Evolutionary conservation across 1,140 invertebrate species (phyloP).

Genomic region (Sitodiplosis mosellana): DNA sequence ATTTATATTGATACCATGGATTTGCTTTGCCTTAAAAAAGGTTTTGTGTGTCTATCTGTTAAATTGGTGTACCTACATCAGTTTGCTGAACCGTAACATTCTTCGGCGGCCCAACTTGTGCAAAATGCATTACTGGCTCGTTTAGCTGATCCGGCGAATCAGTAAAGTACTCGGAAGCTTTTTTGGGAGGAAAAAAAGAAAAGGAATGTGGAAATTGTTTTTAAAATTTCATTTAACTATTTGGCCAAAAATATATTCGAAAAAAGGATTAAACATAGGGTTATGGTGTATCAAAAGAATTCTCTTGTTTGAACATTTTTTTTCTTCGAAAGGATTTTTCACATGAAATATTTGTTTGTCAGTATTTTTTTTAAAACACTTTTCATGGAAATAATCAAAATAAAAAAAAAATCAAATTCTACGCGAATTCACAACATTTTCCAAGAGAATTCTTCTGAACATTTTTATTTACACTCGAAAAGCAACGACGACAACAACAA

Average conservation of each 20-base stretch:
- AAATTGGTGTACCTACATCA: slow-evolving; percentile 14
- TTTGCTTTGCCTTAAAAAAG: too few species aligned
- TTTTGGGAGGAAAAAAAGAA: not conserved
- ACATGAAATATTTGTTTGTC: too few species aligned
- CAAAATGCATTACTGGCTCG: not conserved
- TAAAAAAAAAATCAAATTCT: too few species aligned
- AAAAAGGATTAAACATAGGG: not conserved
- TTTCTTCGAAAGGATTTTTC: too few species aligned
- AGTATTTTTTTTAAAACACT: too few species aligned
- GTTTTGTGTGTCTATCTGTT: too few species aligned
- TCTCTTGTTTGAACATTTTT: not conserved
- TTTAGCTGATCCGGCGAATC: not conserved
- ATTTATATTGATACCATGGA: too few species aligned
- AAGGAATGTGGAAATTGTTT: not conserved
- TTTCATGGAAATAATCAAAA: too few species aligned
- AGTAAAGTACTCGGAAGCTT: not conserved
- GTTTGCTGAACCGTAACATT: slow-evolving; percentile 37
- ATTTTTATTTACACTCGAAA: too few species aligned
- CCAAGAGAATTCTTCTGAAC: not conserved
- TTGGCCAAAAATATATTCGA: not conserved
- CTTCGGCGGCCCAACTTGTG: slow-evolving; percentile 35
- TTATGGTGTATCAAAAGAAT: not conserved
- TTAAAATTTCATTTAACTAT: not conserved
- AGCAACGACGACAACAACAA: not conserved
- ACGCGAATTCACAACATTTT: too few species aligned